Conservation (phyloP, 2,113 vertebrate genomes). For the Syngnathus typhle region DNA sequence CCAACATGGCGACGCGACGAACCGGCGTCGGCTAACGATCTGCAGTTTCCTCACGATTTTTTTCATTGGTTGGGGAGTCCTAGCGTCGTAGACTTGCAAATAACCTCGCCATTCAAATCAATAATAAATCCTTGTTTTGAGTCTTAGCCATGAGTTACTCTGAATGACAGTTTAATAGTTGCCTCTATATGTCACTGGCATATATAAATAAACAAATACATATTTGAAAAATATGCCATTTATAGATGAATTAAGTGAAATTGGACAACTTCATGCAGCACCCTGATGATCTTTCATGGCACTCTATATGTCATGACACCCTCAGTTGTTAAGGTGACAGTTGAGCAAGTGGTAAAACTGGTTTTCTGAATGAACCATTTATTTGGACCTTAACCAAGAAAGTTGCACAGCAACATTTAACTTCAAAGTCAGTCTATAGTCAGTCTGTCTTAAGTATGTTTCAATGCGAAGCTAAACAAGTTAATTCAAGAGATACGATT, state of each 20-base stretch:
- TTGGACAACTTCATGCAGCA: too few relatives aligned
- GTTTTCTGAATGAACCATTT: neutral
- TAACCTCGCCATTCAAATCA: too few relatives aligned
- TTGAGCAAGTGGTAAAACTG: neutral
- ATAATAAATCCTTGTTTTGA: too few relatives aligned
- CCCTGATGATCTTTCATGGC: too few relatives aligned
- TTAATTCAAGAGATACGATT: neutral
- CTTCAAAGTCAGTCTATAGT: neutral
- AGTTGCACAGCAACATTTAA: neutral
- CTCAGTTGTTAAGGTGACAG: neutral
- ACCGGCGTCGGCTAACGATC: slow-evolving; percentile 5
- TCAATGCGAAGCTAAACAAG: neutral
- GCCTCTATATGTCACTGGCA: too few relatives aligned
- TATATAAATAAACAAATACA: too few relatives aligned
- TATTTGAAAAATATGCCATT: too few relatives aligned
- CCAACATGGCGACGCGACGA: slow-evolving; percentile 59
- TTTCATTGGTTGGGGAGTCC: slow-evolving; percentile 6
- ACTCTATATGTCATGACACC: too few relatives aligned
- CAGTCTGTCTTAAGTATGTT: neutral
- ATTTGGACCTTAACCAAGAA: slow-evolving; percentile 10
- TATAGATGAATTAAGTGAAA: too few relatives aligned
- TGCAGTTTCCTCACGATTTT: slow-evolving; percentile 47
- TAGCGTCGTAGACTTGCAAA: too few relatives aligned
- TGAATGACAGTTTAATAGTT: too few relatives aligned
- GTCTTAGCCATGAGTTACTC: too few relatives aligned